A percentile compares a stretch with the other conserved stretches of the same genome.
Conservation (phyloP, 2,797 vertebrate species). For the Rhinoraja longicauda region DNA sequence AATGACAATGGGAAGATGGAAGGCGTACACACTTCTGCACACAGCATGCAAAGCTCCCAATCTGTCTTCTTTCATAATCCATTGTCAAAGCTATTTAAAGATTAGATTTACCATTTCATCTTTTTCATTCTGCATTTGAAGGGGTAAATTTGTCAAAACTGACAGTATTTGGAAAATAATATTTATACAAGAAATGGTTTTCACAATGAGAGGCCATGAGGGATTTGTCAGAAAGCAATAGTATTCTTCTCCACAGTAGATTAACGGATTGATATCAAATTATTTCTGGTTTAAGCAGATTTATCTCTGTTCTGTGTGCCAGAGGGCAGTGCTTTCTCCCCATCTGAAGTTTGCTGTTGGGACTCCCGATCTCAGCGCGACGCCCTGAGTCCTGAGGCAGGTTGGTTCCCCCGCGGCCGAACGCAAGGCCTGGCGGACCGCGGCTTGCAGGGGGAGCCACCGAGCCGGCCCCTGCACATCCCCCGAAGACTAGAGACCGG, state of each 20-base stretch:
- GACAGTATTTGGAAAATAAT: constrained; percentile 15
- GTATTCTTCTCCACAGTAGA: not conserved
- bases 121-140: not conserved
- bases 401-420: too few species aligned
- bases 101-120: not conserved
- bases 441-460: too few species aligned
- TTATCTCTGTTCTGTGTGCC: too few species aligned
- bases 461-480: too few species aligned
- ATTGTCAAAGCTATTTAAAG: constrained; percentile 22
- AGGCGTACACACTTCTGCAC: not conserved
- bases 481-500: too few species aligned
- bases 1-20: not conserved
- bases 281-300: not conserved
- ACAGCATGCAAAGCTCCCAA: not conserved
- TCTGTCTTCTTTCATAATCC: not conserved
- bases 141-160: constrained; percentile 19
- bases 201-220: not conserved
- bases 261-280: not conserved
- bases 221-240: not conserved
- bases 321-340: too few species aligned
- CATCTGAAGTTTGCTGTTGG: too few species aligned
- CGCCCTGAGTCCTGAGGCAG: too few species aligned
- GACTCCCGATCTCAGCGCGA: too few species aligned
- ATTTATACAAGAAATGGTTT: not conserved
- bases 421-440: too few species aligned